A percentile compares a stretch with the other conserved stretches of the same genome.
Evolutionary conservation across 2,113 vertebrate species (phyloP).

Genomic region (Falco punctatus): DNA sequence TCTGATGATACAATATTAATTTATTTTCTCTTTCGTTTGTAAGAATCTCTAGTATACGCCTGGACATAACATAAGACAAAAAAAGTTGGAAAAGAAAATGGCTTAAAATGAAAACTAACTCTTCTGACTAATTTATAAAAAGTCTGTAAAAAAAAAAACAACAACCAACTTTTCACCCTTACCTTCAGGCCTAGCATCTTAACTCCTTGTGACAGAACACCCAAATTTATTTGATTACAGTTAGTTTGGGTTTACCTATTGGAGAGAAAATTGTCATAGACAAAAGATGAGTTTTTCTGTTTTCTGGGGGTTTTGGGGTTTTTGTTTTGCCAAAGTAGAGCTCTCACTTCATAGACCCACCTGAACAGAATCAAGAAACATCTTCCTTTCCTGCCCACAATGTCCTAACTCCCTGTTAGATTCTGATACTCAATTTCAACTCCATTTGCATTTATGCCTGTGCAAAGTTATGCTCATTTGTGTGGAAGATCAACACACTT

Average conservation of each 20-base stretch:
- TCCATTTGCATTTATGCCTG: neutral
- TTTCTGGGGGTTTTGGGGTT: neutral
- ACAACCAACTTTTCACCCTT: neutral
- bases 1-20: neutral
- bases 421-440: neutral
- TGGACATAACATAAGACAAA: neutral
- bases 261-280: neutral
- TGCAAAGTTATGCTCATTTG: neutral
- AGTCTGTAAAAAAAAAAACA: neutral
- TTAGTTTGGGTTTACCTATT: neutral
- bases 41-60: neutral
- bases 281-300: accelerated
- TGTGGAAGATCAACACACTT: neutral
- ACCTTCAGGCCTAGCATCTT: neutral
- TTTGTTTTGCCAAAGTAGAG: neutral
- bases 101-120: neutral
- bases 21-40: neutral
- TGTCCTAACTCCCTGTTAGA: neutral
- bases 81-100: neutral
- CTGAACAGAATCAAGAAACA: neutral
- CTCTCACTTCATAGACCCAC: neutral
- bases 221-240: neutral
- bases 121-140: neutral
- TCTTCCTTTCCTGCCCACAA: neutral
- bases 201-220: neutral